phyloP scores from a whole-genome alignment of 2,888 invertebrate species.

The Hylaea fasciaria region DNA sequence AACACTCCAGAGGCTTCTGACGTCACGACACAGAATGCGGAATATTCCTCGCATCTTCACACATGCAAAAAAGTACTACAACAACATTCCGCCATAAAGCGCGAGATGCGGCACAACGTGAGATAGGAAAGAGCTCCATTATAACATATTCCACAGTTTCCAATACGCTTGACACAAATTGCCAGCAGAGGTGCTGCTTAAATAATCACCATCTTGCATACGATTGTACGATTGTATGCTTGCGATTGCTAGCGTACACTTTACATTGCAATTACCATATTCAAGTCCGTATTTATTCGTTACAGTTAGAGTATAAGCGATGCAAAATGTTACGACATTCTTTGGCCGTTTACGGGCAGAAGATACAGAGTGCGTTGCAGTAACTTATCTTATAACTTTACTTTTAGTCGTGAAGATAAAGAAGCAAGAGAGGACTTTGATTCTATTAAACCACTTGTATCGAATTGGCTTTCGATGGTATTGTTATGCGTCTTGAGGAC shows the following conservation, averaged over 20 bases:
- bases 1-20: conserved; percentile 28
- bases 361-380: conserved; percentile 10
- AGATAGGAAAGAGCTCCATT: conserved; percentile 21
- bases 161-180: conserved; percentile 41
- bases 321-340: conserved; percentile 31
- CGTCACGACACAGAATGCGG: conserved; percentile 24
- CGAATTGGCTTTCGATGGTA: no score
- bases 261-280: conserved; percentile 43
- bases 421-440: no score
- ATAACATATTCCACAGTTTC: conserved; percentile 32
- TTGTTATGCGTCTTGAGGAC: no score
- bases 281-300: conserved; percentile 36
- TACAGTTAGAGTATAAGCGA: conserved; percentile 38
- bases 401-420: background rate
- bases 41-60: conserved; percentile 23
- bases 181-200: conserved; percentile 30
- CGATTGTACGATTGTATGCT: conserved; percentile 11
- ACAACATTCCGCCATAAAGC: conserved; percentile 31
- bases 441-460: no score
- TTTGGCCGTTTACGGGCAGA: conserved; percentile 4
- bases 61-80: conserved; percentile 32
- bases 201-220: conserved; percentile 39
- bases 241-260: conserved; percentile 22
- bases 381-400: background rate
- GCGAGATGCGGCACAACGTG: conserved; percentile 18